Conservation (phyloP, 2,888 invertebrate species). For the Tineola bisselliella region DNA sequence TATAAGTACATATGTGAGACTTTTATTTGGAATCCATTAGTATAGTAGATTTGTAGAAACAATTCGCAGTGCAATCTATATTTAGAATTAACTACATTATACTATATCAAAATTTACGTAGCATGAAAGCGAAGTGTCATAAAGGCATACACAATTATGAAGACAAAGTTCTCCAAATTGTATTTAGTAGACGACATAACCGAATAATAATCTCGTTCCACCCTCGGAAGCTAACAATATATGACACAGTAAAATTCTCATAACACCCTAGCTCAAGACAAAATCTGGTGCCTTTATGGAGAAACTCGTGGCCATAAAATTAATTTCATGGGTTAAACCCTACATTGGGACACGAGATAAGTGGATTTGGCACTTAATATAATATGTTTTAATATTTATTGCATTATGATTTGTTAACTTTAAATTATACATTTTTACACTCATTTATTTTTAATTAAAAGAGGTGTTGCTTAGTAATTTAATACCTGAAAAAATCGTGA, state of each 20-base stretch:
- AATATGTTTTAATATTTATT: slow-evolving; percentile 1
- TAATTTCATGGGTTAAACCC: slow-evolving; percentile 21
- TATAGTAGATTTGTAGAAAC: no score
- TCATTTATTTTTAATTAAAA: no score
- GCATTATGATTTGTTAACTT: slow-evolving; percentile 4
- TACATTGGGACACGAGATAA: slow-evolving; percentile 21
- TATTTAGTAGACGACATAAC: slow-evolving; percentile 1
- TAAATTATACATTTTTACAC: no score
- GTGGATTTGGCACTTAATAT: slow-evolving; percentile 25
- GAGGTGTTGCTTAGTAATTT: no score
- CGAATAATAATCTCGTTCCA: slow-evolving; percentile 7
- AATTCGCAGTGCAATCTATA: no score
- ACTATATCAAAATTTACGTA: background rate
- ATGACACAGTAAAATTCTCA: slow-evolving; percentile 12
- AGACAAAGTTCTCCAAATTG: slow-evolving; percentile 10
- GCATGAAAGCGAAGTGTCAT: background rate
- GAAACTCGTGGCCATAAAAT: slow-evolving; percentile 4
- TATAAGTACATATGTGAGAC: no score
- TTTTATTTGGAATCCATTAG: no score
- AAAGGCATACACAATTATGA: slow-evolving; percentile 6
- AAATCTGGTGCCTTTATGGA: slow-evolving; percentile 11
- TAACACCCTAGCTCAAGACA: slow-evolving; percentile 13
- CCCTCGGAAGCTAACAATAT: slow-evolving; percentile 10
- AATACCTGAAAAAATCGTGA: no score
- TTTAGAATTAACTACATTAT: background rate